These are phyloP conservation scores for Trachelus troglodyta DNA, from an alignment of 2,888 invertebrate species.

Conservation along the genomic window DNA sequence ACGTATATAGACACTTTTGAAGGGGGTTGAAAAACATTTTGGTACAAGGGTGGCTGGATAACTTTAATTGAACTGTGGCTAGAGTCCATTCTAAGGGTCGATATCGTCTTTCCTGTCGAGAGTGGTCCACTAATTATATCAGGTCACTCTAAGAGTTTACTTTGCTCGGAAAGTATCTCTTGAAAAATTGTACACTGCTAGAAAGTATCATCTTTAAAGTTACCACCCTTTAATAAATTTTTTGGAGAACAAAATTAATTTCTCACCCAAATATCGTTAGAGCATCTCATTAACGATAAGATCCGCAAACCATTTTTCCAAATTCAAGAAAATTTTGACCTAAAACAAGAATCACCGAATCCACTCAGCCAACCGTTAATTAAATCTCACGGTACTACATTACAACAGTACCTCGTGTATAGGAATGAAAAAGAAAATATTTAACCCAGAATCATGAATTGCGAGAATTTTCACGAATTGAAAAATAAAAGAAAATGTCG, in stretches of 20 bases:
- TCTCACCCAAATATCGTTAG: too few relatives aligned
- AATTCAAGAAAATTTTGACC: too few relatives aligned
- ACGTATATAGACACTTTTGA: neutral
- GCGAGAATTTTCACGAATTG: neutral
- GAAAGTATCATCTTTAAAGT: neutral
- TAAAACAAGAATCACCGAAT: too few relatives aligned
- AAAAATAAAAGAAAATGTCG: neutral
- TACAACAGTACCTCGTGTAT: too few relatives aligned
- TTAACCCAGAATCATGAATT: too few relatives aligned
- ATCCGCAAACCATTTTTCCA: too few relatives aligned
- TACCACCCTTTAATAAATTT: too few relatives aligned
- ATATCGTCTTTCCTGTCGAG: conserved; percentile 39
- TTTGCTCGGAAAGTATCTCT: neutral
- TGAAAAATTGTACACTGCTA: neutral
- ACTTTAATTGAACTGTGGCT: neutral
- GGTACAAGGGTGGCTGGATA: neutral
- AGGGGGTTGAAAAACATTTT: neutral
- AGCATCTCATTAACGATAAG: too few relatives aligned
- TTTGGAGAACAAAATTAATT: too few relatives aligned
- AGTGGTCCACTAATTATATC: conserved; percentile 42
- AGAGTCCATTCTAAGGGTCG: conserved; percentile 16
- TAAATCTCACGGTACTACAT: too few relatives aligned
- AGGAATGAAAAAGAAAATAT: too few relatives aligned
- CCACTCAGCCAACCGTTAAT: too few relatives aligned
- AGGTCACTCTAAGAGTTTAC: conserved; percentile 14